Conservation (phyloP, 2,888 invertebrate species). For the Leptura quadrifasciata region DNA sequence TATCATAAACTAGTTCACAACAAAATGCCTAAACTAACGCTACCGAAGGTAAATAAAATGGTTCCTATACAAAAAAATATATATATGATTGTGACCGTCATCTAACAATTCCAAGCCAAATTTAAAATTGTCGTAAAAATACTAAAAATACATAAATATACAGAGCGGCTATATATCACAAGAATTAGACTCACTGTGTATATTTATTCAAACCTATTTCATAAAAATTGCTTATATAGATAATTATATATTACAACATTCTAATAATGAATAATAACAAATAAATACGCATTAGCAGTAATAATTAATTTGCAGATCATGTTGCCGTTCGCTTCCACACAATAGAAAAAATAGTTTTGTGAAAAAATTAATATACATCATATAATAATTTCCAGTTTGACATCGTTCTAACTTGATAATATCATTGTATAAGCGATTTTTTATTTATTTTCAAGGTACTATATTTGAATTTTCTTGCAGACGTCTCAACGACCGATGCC, state of each 20-base stretch:
- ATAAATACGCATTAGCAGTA: slow-evolving; percentile 10
- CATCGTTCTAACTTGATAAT: neutral
- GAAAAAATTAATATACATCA: neutral
- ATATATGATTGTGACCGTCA: slow-evolving; percentile 20
- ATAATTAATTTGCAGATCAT: neutral
- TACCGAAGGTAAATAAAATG: slow-evolving; percentile 10
- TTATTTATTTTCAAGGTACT: neutral
- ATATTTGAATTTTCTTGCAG: no score
- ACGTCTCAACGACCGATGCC: no score
- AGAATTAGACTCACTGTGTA: slow-evolving; percentile 31
- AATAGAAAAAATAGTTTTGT: neutral
- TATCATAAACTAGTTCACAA: slow-evolving; percentile 18
- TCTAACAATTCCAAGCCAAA: neutral
- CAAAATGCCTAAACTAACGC: slow-evolving; percentile 24
- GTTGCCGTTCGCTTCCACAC: no score
- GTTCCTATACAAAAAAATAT: slow-evolving; percentile 12
- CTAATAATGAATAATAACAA: slow-evolving; percentile 22
- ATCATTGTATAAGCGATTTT: neutral
- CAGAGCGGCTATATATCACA: slow-evolving; percentile 23
- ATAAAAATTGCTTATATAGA: slow-evolving; percentile 17
- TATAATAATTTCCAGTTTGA: no score
- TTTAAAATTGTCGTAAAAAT: neutral
- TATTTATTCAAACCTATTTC: slow-evolving; percentile 9
- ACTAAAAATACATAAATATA: slow-evolving; percentile 6
- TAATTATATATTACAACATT: slow-evolving; percentile 30